Base-by-base conservation (phyloP, 1,140 invertebrate species). In the Listronotus oregonensis region DNA sequence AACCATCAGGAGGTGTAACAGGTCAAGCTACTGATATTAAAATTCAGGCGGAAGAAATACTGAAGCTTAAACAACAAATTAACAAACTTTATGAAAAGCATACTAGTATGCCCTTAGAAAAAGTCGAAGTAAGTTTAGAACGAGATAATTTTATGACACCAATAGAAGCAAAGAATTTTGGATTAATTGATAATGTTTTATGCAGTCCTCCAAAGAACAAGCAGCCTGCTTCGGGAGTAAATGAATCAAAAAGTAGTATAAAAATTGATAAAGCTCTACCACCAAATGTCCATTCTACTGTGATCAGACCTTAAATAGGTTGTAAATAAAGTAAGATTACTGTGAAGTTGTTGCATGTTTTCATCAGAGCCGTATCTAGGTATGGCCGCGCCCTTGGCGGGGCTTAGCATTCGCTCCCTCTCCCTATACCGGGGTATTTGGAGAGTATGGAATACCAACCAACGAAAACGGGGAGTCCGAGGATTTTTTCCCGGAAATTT, bases 1-100 rank as follows among this genome's bases (percentile, higher is more conserved):
- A 99, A 77, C 96, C 97, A 5, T 96, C 94, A 46, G 97, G 97
- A 42, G 92, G 94, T 51, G 95, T 90, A 44, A 84, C 84, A 83
- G 96, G 97, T 37, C 96, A 97, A 84, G 97, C 96, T 9, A 97
- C 96, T 42, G 96, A 99, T 79, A 98, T 99, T 75, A 89, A 95
- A 76, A 99, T 99, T 75, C 95, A 98, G 78, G 97, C 96, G 0
- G 92, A 97, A 82, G 96, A 99, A 82, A 98, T 99, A 67, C 80
- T 95, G 14, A 96, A 96, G 75, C 75, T 98, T 1, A 98, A 98
- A 77, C 87, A 88, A 56, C 90, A 93, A 75, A 89, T 99, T 5
- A 98, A 98, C 77, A 74, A 82, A 31, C 82, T 99, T 11, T 99
- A 97, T 83, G 90, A 90, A 0, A 94, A 95, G 78, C 97, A 99